Evolutionary conservation across 2,888 invertebrate genomes (phyloP).

Genomic region (Diachrysia chrysitis): DNA sequence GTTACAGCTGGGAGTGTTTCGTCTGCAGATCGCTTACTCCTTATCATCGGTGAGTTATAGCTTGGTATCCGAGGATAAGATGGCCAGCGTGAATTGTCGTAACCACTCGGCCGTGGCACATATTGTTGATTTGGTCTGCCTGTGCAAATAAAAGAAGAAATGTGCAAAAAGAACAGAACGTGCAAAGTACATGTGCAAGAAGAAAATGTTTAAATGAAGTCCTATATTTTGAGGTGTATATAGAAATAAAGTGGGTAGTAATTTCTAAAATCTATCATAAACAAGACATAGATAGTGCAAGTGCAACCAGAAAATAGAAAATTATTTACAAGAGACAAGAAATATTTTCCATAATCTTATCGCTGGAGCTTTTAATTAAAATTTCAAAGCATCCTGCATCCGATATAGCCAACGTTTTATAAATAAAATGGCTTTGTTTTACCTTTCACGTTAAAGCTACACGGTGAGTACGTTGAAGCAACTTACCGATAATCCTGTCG

Average conservation of each 20-base stretch:
- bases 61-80: constrained; percentile 5
- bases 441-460: constrained; percentile 40
- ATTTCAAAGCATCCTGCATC: constrained; percentile 27
- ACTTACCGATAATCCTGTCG: constrained; percentile 76
- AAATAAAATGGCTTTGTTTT: constrained; percentile 58
- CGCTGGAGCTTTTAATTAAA: constrained; percentile 43
- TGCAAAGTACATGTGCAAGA: neutral
- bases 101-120: constrained; percentile 11
- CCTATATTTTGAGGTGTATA: neutral
- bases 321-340: neutral
- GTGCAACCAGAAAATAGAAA: neutral
- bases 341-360: constrained; percentile 12
- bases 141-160: constrained; percentile 32
- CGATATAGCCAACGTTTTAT: constrained; percentile 32
- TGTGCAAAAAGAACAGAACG: constrained; percentile 17
- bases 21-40: constrained; percentile 31
- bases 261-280: too few relatives aligned
- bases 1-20: constrained; percentile 16
- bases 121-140: constrained; percentile 37
- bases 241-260: neutral
- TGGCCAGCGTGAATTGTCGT: constrained; percentile 30
- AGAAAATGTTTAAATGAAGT: neutral
- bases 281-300: neutral
- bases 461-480: constrained; percentile 36
- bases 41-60: constrained; percentile 24